Base-by-base conservation (phyloP, 2,888 invertebrate genomes). In the Drosophila sordidula region DNA sequence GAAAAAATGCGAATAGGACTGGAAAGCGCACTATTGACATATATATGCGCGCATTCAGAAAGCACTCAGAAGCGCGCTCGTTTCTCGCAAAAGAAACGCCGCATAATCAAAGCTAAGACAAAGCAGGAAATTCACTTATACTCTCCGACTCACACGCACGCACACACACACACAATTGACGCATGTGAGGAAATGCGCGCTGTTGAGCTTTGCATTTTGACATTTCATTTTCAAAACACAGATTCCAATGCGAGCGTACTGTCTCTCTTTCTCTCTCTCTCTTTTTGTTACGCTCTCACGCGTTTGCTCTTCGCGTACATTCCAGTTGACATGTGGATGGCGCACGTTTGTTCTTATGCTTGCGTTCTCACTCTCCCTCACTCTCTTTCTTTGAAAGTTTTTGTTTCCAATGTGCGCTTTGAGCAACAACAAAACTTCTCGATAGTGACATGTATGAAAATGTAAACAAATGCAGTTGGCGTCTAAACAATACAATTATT, bases 21-120 rank as follows among this genome's bases (percentile, higher is more conserved):
- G 91, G 90, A 91, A 91, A 90, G 91, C 81, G 86, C 91, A 91
- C 90, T 90, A 90, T 91, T 90, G 90, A 90, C 90, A 90, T 90
- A 90, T 78, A 90, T 87, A 89, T 34, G 34, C 78, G 87, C 80
- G 85, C 74, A 78, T 64, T 79, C 73, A 70, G 51, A 68, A 61
- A 79, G 74, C 67, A 77, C 58, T 75, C 78, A 76, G 59, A 58
- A 61, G 38, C 62, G 61, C 61, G 70, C 67, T 77, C 73, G 42
- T 18, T 61, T 18, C 73, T 70, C 71, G 61, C 61, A 18, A 42
- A 65, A 74, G 69, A 81, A 87, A 85, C 85, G 86, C 83, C 83
- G 83, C 83, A 88, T 88, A 77, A 77, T 78, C 77, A 77, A 77
- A 71, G 77, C 79, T 68, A 71, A 84, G 89, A 88, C 77, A 88